Evolutionary conservation across 2,797 vertebrate genomes (phyloP), one percentile per base, ranked within the genome.

Genomic region (Protosalanx chinensis): DNA sequence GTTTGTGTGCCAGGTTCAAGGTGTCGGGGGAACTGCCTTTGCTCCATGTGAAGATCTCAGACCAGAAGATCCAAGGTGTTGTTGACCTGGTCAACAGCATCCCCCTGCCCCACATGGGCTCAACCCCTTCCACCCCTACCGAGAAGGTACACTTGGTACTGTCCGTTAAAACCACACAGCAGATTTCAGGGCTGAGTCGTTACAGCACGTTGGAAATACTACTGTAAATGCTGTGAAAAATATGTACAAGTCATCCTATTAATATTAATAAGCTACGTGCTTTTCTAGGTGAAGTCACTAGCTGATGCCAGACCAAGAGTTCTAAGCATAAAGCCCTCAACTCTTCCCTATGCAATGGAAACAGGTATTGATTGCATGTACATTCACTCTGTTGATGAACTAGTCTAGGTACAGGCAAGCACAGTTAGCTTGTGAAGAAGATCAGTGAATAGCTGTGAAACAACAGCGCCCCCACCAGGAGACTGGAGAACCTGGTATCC

Each of bases 21-120:
- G 89, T 97, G 4, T 95, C 92, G 0, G 97, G 97, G 6, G 97
- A 96, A 64, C 93, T 99, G 76, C 97, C 96, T 0, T 81, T 98
- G 80, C 85, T 98, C 74, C 94, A 97, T 0, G 61, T 98, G 41
- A 95, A 90, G 74, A 92, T 98, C 73, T 98, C 97, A 0, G 96
- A 99, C 82, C 91, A 93, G 87, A 98, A 97, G 88, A 93, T 98
- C 68, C 94, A 93, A 69, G 88, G 88, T 2, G 71, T 96, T 37
- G 75, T 93, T 4, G 89, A 93, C 67, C 89, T 98, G 71, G 80
- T 97, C 7, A 82, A 95, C 61, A 95, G 95, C 81, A 93, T 99
- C 80, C 95, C 96, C 0, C 86, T 97, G 16, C 97, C 96, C 59
- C 88, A 84, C 83, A 88, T 83, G 37, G 84, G 86, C 29, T 67